Evolutionary conservation across 2,797 vertebrate genomes (phyloP).

Genomic region (Sebastes vulpes): DNA sequence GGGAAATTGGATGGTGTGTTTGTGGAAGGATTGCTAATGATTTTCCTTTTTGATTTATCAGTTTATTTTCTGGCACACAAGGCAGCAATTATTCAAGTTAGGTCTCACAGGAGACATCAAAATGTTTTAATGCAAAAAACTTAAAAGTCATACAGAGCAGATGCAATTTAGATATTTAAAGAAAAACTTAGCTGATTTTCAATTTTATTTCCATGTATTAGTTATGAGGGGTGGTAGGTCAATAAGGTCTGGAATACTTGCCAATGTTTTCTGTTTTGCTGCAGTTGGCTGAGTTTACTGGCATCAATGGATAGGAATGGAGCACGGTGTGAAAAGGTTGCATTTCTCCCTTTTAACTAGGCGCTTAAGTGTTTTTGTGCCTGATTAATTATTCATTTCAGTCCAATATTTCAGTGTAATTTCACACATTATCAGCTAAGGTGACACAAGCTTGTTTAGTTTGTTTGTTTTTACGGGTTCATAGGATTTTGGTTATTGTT

Average conservation of each 20-base stretch:
- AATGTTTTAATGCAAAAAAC: conserved; percentile 36
- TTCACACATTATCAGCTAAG: not conserved
- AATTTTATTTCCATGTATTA: conserved; percentile 18
- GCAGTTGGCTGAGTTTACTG: conserved; percentile 14
- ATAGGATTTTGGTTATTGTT: not conserved
- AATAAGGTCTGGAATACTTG: conserved; percentile 4
- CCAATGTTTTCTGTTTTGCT: conserved; percentile 5
- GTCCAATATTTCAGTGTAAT: not conserved
- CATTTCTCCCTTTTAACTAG: not conserved
- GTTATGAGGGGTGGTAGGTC: conserved; percentile 19
- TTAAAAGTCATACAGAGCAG: conserved; percentile 20
- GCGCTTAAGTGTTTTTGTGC: not conserved
- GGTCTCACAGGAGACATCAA: conserved; percentile 22
- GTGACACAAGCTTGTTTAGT: not conserved
- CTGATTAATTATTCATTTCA: not conserved
- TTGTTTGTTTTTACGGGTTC: not conserved
- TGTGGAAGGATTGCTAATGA: conserved; percentile 60
- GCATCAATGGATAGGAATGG: not conserved
- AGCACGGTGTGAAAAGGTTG: not conserved
- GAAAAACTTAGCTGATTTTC: conserved; percentile 6
- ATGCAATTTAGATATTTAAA: conserved; percentile 28
- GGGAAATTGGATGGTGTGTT: conserved; percentile 55
- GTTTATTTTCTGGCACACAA: conserved; percentile 44
- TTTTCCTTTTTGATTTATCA: conserved; percentile 64
- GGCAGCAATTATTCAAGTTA: conserved; percentile 40